phyloP scores from a whole-genome alignment of 1,140 invertebrate genomes.

The Pseudomyrmex flavicornis region DNA sequence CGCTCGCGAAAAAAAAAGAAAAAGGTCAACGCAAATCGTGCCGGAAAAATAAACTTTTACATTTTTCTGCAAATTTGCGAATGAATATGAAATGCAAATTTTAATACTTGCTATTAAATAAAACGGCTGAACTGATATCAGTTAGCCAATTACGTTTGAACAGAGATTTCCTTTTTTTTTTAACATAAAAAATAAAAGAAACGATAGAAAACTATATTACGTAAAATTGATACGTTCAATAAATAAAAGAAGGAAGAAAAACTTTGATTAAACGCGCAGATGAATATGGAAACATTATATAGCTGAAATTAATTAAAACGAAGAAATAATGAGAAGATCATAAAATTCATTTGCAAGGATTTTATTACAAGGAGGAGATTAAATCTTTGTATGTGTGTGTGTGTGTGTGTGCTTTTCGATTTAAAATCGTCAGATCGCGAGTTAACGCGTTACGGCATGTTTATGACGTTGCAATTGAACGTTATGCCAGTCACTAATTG shows the following conservation, averaged over 20 bases:
- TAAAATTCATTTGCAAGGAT: not conserved
- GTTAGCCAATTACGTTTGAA: not conserved
- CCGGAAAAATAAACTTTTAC: not conserved
- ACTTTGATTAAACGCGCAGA: not conserved
- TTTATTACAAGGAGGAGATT: conserved; percentile 1
- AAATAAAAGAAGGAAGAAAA: not conserved
- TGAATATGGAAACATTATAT: not conserved
- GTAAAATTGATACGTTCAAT: too few species aligned
- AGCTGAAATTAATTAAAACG: not conserved
- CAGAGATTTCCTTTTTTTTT: not conserved
- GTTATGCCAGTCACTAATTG: conserved; percentile 26
- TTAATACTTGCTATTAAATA: not conserved
- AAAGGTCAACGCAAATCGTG: not conserved
- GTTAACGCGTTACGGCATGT: not conserved
- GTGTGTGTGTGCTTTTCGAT: too few species aligned
- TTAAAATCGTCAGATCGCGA: not conserved
- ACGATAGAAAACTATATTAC: too few species aligned
- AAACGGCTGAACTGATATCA: not conserved
- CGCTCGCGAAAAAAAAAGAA: not conserved
- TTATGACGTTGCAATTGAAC: conserved; percentile 20
- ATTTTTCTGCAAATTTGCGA: not conserved
- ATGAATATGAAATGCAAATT: conserved; percentile 11
- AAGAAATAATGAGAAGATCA: conserved; percentile 7
- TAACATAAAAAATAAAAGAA: conserved; percentile 6
- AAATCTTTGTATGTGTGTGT: too few species aligned